A percentile compares a stretch with the other conserved stretches of the same genome.
These are phyloP conservation scores for Mixornis gularis DNA, from an alignment of 2,113 vertebrate genomes.

Conservation along the genomic window DNA sequence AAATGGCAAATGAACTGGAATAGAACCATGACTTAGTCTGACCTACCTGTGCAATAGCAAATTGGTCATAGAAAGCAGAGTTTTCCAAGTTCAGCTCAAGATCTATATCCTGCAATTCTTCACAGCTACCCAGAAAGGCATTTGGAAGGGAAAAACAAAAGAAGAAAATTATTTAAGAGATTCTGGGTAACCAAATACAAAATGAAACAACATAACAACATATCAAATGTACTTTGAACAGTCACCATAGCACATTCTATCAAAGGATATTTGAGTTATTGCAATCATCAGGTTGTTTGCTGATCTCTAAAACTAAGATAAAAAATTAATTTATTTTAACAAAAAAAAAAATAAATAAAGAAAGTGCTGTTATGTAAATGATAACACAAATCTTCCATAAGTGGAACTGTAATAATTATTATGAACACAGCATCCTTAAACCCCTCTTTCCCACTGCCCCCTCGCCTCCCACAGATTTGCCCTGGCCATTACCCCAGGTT, in stretches of 20 bases:
- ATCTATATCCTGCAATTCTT: constrained; percentile 88
- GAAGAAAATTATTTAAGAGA: neutral
- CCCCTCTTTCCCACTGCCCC: neutral
- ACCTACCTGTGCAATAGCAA: constrained; percentile 90
- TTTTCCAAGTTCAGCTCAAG: constrained; percentile 90
- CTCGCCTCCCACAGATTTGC: neutral
- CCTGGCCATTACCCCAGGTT: neutral
- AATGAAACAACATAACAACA: neutral
- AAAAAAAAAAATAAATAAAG: neutral
- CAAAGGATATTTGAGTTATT: neutral
- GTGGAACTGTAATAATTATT: neutral
- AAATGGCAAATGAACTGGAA: neutral
- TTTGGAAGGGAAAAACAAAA: neutral
- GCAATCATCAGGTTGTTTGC: neutral
- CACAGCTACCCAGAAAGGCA: constrained; percentile 76
- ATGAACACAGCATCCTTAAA: neutral
- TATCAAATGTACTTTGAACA: neutral
- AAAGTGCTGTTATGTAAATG: neutral
- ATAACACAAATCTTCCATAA: neutral
- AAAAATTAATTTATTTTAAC: neutral
- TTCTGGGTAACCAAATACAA: neutral
- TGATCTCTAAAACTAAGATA: neutral
- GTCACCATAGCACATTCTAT: neutral
- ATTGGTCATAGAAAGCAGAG: constrained; percentile 94
- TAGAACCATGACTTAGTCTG: neutral